Conservation (phyloP, 2,888 invertebrate genomes). For the Actias luna region DNA sequence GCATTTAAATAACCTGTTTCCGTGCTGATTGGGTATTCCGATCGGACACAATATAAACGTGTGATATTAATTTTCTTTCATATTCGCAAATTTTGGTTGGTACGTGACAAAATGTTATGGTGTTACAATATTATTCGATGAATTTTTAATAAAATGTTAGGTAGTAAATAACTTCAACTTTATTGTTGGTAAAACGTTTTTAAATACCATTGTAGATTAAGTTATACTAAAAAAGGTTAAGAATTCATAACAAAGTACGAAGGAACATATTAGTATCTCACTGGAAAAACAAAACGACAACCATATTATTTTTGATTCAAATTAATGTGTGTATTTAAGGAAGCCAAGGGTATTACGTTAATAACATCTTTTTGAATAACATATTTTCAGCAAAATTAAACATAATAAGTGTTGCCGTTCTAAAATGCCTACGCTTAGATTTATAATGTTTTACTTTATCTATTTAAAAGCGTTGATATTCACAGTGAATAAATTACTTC, state of each 20-base stretch:
- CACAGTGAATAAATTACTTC: neutral
- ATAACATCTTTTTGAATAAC: too few species aligned
- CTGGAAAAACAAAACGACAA: too few species aligned
- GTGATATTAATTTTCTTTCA: constrained; percentile 5
- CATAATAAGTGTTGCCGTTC: neutral
- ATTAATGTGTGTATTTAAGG: too few species aligned
- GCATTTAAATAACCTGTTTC: constrained; percentile 76
- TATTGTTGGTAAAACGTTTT: neutral
- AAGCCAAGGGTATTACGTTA: too few species aligned
- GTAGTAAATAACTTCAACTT: neutral
- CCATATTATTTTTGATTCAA: too few species aligned
- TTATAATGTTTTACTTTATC: neutral
- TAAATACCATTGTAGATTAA: neutral
- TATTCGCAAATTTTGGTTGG: constrained; percentile 1
- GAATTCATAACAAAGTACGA: too few species aligned
- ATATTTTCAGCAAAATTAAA: too few species aligned
- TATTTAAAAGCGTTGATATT: neutral
- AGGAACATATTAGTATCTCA: too few species aligned
- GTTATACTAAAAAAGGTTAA: too few species aligned
- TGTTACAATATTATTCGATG: neutral
- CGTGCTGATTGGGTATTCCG: constrained; percentile 56
- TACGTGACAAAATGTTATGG: neutral
- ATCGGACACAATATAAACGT: constrained; percentile 37
- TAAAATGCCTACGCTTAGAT: neutral
- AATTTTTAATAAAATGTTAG: neutral